These are phyloP conservation scores for Hyperoplus lanceolatus DNA, from an alignment of 2,797 vertebrate genomes.

Conservation along the genomic window DNA sequence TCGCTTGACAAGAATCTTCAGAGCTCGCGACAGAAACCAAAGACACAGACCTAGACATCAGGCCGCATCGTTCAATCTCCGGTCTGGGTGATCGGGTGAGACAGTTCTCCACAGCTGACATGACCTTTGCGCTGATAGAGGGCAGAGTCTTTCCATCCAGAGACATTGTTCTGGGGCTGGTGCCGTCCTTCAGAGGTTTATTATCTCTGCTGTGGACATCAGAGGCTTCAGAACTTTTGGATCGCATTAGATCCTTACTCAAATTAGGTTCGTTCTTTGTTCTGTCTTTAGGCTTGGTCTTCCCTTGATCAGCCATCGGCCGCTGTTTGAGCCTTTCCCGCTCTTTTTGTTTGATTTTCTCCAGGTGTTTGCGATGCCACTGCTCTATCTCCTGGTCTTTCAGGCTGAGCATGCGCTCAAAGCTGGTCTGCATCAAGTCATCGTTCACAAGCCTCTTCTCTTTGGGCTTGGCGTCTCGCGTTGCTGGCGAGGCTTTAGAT, in stretches of 20 bases:
- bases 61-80: constrained; percentile 90
- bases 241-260: constrained; percentile 92
- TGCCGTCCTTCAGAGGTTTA: constrained; percentile 88
- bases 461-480: constrained; percentile 92
- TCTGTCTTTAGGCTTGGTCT: constrained; percentile 91
- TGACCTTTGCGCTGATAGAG: constrained; percentile 84
- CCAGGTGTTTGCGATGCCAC: constrained; percentile 98
- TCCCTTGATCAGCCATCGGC: constrained; percentile 87
- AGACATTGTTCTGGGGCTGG: constrained; percentile 88
- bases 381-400: constrained; percentile 99
- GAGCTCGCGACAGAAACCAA: constrained; percentile 95
- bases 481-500: constrained; percentile 85
- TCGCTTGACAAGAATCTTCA: constrained; percentile 94
- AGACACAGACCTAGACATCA: constrained; percentile 94
- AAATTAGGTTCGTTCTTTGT: constrained; percentile 86
- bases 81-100: constrained; percentile 92
- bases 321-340: constrained; percentile 94
- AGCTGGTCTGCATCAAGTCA: constrained; percentile 99
- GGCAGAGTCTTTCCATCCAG: constrained; percentile 89
- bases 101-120: constrained; percentile 88
- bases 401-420: constrained; percentile 98
- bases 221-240: constrained; percentile 93
- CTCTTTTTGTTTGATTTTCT: constrained; percentile 99
- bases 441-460: constrained; percentile 97
- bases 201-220: constrained; percentile 87